These are phyloP conservation scores for Cephus cinctus DNA, from an alignment of 1,140 invertebrate genomes.

Conservation along the genomic window DNA sequence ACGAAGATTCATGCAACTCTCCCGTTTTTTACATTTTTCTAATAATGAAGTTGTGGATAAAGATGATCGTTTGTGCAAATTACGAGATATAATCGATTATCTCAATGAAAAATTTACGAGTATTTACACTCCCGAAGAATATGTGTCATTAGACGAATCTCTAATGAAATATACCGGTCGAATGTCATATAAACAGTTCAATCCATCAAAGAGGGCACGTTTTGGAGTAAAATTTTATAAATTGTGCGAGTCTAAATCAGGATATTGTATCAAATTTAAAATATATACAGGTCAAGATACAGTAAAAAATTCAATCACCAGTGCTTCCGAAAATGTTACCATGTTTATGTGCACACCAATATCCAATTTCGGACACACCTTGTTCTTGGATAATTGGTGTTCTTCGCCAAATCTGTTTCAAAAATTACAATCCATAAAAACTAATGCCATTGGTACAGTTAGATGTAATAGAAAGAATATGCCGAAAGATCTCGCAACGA, in stretches of 20 bases:
- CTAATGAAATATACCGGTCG: constrained; percentile 19
- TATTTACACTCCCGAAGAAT: constrained; percentile 16
- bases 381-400: constrained; percentile 18
- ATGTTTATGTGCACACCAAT: constrained; percentile 3
- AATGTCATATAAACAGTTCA: constrained; percentile 17
- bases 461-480: constrained; percentile 23
- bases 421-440: constrained; percentile 14
- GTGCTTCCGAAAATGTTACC: constrained; percentile 2
- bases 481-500: constrained; percentile 12
- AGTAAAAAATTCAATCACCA: constrained; percentile 8
- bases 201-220: constrained; percentile 18
- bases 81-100: constrained; percentile 9
- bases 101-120: constrained; percentile 15
- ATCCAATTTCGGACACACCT: constrained; percentile 5
- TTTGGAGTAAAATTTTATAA: constrained; percentile 22
- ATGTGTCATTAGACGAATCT: constrained; percentile 19
- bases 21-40: constrained; percentile 18
- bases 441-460: constrained; percentile 20
- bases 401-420: constrained; percentile 18
- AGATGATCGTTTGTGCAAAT: constrained; percentile 5
- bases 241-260: constrained; percentile 17
- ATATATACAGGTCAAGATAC: constrained; percentile 13
- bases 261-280: constrained; percentile 14
- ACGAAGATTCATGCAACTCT: background rate
- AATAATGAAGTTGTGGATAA: constrained; percentile 14